phyloP scores from a whole-genome alignment of 2,113 vertebrate genomes.

The Gadus macrocephalus region DNA sequence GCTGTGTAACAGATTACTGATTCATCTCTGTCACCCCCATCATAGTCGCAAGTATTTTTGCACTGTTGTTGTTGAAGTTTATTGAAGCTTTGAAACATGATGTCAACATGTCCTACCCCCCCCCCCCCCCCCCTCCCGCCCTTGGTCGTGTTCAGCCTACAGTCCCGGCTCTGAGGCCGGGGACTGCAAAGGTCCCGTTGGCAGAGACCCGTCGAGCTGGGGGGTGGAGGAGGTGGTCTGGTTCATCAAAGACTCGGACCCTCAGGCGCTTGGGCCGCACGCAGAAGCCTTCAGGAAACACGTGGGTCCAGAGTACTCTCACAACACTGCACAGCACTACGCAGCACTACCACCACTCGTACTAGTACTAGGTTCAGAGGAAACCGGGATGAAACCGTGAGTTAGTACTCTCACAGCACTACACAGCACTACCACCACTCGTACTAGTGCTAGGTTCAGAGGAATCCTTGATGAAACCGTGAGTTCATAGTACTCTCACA shows the following conservation, averaged over 20 bases:
- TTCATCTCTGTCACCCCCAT: no score
- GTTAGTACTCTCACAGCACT: conserved; percentile 33
- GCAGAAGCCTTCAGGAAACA: conserved; percentile 95
- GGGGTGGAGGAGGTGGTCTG: conserved; percentile 89
- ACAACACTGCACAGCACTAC: no score
- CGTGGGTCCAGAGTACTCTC: conserved; percentile 64
- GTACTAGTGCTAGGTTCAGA: no score
- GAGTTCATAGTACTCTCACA: conserved; percentile 46
- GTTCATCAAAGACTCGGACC: conserved; percentile 94
- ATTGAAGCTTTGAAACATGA: not conserved
- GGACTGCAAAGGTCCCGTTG: conserved; percentile 71
- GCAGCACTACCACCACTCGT: no score
- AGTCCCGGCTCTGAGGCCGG: conserved; percentile 76
- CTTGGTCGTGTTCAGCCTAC: conserved; percentile 67
- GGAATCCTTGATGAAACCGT: conserved; percentile 93
- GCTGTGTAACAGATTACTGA: no score
- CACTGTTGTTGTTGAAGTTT: no score
- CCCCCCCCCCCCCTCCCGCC: conserved; percentile 34
- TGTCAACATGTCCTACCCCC: not conserved
- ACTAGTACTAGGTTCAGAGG: conserved; percentile 28
- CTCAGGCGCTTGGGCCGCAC: conserved; percentile 90
- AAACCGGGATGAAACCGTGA: conserved; percentile 92
- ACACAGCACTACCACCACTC: no score
- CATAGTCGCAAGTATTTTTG: no score
- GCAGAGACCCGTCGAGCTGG: conserved; percentile 88